phyloP scores from a whole-genome alignment of 2,797 vertebrate genomes.

The Hafferia zeledoni region DNA sequence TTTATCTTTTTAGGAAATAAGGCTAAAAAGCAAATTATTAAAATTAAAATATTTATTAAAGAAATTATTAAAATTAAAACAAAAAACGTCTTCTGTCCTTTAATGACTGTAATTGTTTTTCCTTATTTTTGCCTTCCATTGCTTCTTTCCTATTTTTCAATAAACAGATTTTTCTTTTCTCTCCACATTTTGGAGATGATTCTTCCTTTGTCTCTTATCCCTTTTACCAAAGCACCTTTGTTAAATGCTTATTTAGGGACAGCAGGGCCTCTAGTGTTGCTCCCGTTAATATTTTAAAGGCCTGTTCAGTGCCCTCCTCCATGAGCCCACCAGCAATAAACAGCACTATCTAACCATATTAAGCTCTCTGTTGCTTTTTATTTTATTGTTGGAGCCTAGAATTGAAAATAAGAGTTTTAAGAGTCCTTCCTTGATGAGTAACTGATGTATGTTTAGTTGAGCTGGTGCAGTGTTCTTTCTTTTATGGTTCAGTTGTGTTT shows the following conservation, averaged over 20 bases:
- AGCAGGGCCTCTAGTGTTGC: neutral
- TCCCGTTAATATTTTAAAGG: neutral
- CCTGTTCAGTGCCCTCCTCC: neutral
- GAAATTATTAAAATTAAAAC: neutral
- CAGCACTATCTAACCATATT: neutral
- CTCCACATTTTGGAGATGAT: neutral
- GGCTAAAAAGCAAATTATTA: neutral
- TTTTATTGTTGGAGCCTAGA: neutral
- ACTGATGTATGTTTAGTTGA: neutral
- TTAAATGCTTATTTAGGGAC: neutral
- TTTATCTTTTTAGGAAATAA: neutral
- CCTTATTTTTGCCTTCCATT: neutral
- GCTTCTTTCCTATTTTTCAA: neutral
- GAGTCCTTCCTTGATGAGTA: neutral
- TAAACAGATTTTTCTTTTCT: neutral
- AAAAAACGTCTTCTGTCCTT: neutral
- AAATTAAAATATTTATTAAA: neutral
- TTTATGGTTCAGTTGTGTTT: slow-evolving; percentile 22
- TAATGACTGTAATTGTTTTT: neutral
- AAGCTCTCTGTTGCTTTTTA: neutral
- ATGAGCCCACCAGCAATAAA: neutral
- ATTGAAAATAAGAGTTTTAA: neutral
- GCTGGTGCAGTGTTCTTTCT: neutral
- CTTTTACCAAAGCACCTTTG: neutral
- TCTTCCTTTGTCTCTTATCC: neutral